These are phyloP conservation scores for Crotophaga sulcirostris DNA, from an alignment of 2,113 vertebrate genomes.

Conservation along the genomic window DNA sequence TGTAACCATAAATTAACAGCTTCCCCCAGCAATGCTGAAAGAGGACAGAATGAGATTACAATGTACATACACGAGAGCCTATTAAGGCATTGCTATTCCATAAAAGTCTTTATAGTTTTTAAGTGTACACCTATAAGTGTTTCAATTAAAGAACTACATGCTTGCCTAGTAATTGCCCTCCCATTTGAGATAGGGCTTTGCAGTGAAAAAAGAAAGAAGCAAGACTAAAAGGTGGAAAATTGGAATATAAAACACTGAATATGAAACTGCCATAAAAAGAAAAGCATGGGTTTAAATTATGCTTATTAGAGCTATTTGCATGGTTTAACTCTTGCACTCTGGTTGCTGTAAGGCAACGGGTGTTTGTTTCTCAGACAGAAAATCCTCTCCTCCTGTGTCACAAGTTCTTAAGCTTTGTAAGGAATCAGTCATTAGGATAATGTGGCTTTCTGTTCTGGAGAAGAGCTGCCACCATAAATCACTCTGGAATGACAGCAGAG, in stretches of 20 bases:
- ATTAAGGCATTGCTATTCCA: slow-evolving; percentile 72
- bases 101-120: slow-evolving; percentile 76
- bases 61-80: slow-evolving; percentile 62
- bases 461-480: background rate
- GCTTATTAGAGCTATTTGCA: slow-evolving; percentile 63
- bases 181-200: slow-evolving; percentile 53
- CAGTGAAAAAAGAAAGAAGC: slow-evolving; percentile 51
- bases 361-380: background rate
- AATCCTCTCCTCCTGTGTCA: background rate
- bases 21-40: slow-evolving; percentile 61
- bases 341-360: background rate
- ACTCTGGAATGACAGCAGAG: background rate
- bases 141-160: slow-evolving; percentile 77
- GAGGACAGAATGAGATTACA: slow-evolving; percentile 67
- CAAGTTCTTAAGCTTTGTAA: background rate
- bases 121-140: slow-evolving; percentile 71
- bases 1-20: slow-evolving; percentile 74
- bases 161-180: slow-evolving; percentile 70
- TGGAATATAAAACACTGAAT: slow-evolving; percentile 68
- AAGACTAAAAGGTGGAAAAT: slow-evolving; percentile 76
- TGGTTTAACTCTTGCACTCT: background rate
- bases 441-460: background rate
- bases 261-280: slow-evolving; percentile 65
- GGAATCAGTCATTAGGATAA: background rate
- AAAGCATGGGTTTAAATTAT: slow-evolving; percentile 67